Evolutionary conservation across 2,113 vertebrate species (phyloP), one percentile per base, ranked within the genome.

Genomic region (Xenopus laevis): DNA sequence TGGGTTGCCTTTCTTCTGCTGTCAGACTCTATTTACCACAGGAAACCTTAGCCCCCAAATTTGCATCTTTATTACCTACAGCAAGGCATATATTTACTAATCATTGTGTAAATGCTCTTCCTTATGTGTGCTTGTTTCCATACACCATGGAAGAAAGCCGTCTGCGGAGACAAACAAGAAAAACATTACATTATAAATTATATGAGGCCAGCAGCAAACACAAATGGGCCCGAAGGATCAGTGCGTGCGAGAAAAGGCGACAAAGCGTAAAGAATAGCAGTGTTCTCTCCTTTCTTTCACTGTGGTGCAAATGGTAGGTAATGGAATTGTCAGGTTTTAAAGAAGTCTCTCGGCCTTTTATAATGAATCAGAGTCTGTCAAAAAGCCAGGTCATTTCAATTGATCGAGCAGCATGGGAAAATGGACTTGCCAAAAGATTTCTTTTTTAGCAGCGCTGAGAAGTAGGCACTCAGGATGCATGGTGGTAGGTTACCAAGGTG

Each of bases 311-410:
- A 69, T 64, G 65, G 47, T 64, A 77, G 66, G 67, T 77, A 70
- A 75, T 64, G 47, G 74, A 57, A 77, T 77, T 77, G 74, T 77
- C 23, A 20, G 27, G 60, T 77, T 67, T 77, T 77, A 70, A 70
- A 69, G 73, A 77, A 53, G 66, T 63, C 74, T 69, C 46, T 46
- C 60, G 20, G 58, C 67, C 58, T 27, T 70, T 77, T 59, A 77
- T 77, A 77, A 77, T 70, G 55, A 77, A 77, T 70, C 74, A 77
- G 74, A 70, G 66, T 68, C 66, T 77, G 74, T 77, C 74, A 77
- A 77, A 77, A 77, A 70, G 74, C 67, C 66, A 77, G 74, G 67
- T 77, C 74, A 77, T 77, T 77, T 77, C 74, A 77, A 70, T 77
- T 70, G 74, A 77, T 77, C 18, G 58, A 77, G 60, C 68, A 77